phyloP scores from a whole-genome alignment of 1,140 invertebrate genomes.

The fruit fly (Drosophila melanogaster) region Release_6_plus_ISO1_MT NC_004354.4:21514501-21515000 shows the following conservation, averaged over 20 bases:
- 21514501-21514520: conserved; percentile 24
- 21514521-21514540: neutral
- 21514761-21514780: too few relatives aligned
- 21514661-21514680: neutral
- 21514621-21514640: neutral
- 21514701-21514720: neutral
- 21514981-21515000: conserved; percentile 40
- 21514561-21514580: conserved; percentile 77
- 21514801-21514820: neutral
- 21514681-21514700: too few relatives aligned
- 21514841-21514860: conserved; percentile 15
- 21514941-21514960: conserved; percentile 42
- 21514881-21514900: conserved; percentile 16
- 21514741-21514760: too few relatives aligned
- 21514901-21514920: conserved; percentile 18
- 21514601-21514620: conserved; percentile 14
- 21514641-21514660: neutral
- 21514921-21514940: conserved; percentile 73
- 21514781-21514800: neutral
- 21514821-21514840: conserved; percentile 6
- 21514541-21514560: conserved; percentile 44
- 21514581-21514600: conserved; percentile 69
- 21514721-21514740: neutral
- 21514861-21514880: conserved; percentile 19
- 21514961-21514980: conserved; percentile 6